Percentiles rank a stretch among this genome's conserved stretches.
These are phyloP conservation scores for Catostomus latipinnis DNA, from an alignment of 2,797 vertebrate species.

Conservation along the genomic window DNA sequence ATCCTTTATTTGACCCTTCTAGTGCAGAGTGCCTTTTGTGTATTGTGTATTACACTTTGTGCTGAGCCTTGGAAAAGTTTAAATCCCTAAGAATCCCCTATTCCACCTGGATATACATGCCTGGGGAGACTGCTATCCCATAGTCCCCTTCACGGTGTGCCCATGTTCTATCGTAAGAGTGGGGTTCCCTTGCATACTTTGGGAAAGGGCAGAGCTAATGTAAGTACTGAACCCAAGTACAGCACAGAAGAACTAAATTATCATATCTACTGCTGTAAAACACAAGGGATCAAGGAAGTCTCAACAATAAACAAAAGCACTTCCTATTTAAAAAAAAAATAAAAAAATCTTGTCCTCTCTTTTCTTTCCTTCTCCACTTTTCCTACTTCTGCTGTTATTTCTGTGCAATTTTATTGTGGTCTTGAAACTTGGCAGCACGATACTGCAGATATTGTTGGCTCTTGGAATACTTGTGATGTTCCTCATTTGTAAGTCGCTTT, in stretches of 20 bases:
- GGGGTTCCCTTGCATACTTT: constrained; percentile 23
- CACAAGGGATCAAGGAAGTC: neutral
- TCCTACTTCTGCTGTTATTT: too few relatives aligned
- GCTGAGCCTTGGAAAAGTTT: constrained; percentile 38
- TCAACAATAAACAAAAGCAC: too few relatives aligned
- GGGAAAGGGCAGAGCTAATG: constrained; percentile 13
- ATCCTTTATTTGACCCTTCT: constrained; percentile 59
- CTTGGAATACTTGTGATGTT: too few relatives aligned
- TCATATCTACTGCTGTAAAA: neutral
- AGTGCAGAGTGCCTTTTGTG: constrained; percentile 37
- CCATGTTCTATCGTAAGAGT: constrained; percentile 16
- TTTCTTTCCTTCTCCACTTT: too few relatives aligned
- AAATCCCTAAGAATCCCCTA: constrained; percentile 61
- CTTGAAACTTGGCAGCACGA: too few relatives aligned
- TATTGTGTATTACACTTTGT: constrained; percentile 19
- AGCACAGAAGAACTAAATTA: neutral
- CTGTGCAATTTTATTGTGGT: too few relatives aligned
- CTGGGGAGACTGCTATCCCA: constrained; percentile 65
- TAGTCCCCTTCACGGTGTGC: constrained; percentile 43
- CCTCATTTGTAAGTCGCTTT: too few relatives aligned
- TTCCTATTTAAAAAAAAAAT: too few relatives aligned
- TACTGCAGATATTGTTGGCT: too few relatives aligned
- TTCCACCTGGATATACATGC: constrained; percentile 69
- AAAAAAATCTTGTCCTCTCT: too few relatives aligned
- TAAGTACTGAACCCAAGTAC: constrained; percentile 4